Evolutionary conservation across 2,888 invertebrate genomes (phyloP), one percentile per base, ranked within the genome.

Genomic region (Tinea pellionella): DNA sequence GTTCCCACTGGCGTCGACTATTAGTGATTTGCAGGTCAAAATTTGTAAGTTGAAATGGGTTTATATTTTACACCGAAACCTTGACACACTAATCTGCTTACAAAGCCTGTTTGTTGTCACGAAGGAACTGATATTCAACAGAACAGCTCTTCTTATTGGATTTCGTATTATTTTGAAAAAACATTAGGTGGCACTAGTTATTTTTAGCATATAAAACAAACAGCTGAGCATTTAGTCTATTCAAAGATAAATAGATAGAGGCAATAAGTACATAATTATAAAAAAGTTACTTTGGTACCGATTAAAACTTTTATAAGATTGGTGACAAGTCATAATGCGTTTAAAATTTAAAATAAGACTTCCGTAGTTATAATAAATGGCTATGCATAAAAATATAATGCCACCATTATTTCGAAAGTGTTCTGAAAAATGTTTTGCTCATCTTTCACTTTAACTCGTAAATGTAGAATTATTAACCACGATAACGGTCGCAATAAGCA

Each of bases 11-110:
- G n/a, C n/a, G n/a, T n/a, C n/a, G n/a, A n/a, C n/a, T 24, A 24
- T 24, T 24, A 24, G 24, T 3, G 6, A 24, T 24, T 24, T 24
- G 24, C 24, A 6, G 24, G 24, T 24, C 47, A 47, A 47, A 47
- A 4, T 47, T 15, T 47, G 2, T 15, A 47, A 4, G 8, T 47
- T 15, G 9, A 16, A 47, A 8, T 2, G n/a, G 47, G 6, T 15
- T 47, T 2, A 15, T 47, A 47, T 47, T 8, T 8, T 47, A 19
- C 3, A n/a, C 24, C 12, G 53, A 19, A 53, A 53, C 65, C 65
- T 63, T 66, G 65, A 62, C 62, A 61, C 61, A 61, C 29, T 62
- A 42, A 37, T 60, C 59, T 63, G 63, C 63, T 61, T 64, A 61
- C 60, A 12, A 15, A 61, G 29, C 24, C 32, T 64, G 62, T 62